Conservation (phyloP, 2,888 invertebrate species). For the Isoperla grammatica region DNA sequence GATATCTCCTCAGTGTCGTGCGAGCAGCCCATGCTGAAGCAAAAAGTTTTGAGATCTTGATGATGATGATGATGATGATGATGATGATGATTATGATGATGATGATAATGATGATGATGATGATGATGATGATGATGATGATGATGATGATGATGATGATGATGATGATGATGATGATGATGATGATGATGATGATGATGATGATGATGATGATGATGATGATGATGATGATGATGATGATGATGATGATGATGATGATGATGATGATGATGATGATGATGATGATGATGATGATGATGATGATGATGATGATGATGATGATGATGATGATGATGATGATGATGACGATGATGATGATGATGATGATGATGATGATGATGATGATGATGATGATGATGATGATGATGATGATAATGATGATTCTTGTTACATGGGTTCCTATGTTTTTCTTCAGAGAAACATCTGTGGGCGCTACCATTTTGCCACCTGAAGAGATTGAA, state of each 20-base stretch:
- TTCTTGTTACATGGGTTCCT: background rate
- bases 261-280: slow-evolving; percentile 1
- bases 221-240: background rate
- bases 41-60: background rate
- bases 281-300: background rate
- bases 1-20: slow-evolving; percentile 44
- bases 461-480: no score
- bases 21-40: slow-evolving; percentile 43
- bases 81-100: no score
- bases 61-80: background rate
- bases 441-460: background rate
- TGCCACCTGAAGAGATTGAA: no score
- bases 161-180: background rate
- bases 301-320: background rate
- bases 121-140: slow-evolving; percentile 4
- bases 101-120: background rate
- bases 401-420: no score
- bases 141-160: background rate
- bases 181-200: background rate
- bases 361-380: background rate
- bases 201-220: background rate
- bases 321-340: background rate
- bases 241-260: background rate
- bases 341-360: background rate
- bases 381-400: slow-evolving; percentile 6